Evolutionary conservation across 2,888 invertebrate species (phyloP).

Genomic region (Chrysopilus asiliformis): DNA sequence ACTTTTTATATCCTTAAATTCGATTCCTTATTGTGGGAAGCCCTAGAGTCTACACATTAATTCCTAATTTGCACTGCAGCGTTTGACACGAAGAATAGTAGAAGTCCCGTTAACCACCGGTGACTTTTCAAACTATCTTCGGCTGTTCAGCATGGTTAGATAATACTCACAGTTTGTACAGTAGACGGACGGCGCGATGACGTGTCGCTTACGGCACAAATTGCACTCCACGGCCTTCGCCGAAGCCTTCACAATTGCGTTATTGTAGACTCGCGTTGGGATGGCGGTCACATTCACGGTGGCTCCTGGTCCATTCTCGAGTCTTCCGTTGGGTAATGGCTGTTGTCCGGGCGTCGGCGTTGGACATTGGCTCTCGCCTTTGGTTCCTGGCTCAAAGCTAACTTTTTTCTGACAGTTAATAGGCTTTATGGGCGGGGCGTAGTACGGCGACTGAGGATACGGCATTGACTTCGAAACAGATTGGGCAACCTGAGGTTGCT

Average conservation of each 20-base stretch:
- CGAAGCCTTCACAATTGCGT: conserved; percentile 36
- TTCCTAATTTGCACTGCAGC: too few relatives aligned
- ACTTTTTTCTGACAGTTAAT: conserved; percentile 52
- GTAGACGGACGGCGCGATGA: conserved; percentile 63
- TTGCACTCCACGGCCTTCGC: conserved; percentile 60
- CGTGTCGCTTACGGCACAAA: conserved; percentile 74
- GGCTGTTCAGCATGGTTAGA: conserved; percentile 48
- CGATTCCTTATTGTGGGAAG: too few relatives aligned
- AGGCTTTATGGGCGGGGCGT: conserved; percentile 47
- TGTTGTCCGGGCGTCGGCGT: conserved; percentile 9
- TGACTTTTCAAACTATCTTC: conserved; percentile 27
- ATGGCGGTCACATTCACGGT: conserved; percentile 30
- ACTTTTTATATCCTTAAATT: too few relatives aligned
- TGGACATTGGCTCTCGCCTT: conserved; percentile 42
- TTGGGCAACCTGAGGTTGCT: conserved; percentile 31
- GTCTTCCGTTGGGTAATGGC: conserved; percentile 12
- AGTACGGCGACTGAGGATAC: conserved; percentile 44
- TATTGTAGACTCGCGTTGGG: conserved; percentile 36
- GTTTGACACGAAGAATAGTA: too few relatives aligned
- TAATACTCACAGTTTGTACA: conserved; percentile 89
- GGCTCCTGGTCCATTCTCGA: conserved; percentile 7
- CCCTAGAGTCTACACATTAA: too few relatives aligned
- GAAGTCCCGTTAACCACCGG: too few relatives aligned
- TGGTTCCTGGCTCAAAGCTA: conserved; percentile 60
- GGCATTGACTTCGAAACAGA: conserved; percentile 31